phyloP scores from a whole-genome alignment of 92 coral and sea anemone species.

The Galaxea fascicularis region DNA sequence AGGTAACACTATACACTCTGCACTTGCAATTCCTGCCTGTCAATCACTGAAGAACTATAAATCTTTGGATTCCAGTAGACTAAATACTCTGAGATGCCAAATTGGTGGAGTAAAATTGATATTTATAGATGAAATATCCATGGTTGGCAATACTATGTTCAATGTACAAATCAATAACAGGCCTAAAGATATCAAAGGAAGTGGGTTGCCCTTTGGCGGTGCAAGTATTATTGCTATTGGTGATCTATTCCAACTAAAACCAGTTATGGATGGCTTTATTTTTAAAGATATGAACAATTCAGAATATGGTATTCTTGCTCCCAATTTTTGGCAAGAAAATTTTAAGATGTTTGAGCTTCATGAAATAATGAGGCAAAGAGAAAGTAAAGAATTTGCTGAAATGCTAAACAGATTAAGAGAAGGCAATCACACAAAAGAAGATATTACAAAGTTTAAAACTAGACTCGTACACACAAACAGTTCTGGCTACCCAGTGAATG shows the following conservation, averaged over 20 bases:
- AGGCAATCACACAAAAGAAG: constrained; percentile 58
- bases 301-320: constrained; percentile 76
- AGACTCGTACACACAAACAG: constrained; percentile 31
- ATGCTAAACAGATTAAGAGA: constrained; percentile 67
- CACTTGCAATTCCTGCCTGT: constrained; percentile 65
- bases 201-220: constrained; percentile 66
- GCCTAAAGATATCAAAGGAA: constrained; percentile 60
- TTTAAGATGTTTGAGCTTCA: constrained; percentile 59
- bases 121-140: constrained; percentile 71
- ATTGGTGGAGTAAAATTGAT: constrained; percentile 58
- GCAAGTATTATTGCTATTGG: constrained; percentile 68
- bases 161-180: constrained; percentile 70
- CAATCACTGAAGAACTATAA: constrained; percentile 61
- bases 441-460: constrained; percentile 52
- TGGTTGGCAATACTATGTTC: constrained; percentile 77
- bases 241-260: constrained; percentile 68
- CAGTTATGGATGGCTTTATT: constrained; percentile 75
- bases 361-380: constrained; percentile 66
- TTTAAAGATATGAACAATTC: constrained; percentile 67
- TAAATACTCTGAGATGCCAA: constrained; percentile 63
- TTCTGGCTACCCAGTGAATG: constrained; percentile 20
- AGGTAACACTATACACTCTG: constrained; percentile 60
- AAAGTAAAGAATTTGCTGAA: constrained; percentile 71
- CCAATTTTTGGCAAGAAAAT: constrained; percentile 25
- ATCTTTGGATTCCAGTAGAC: constrained; percentile 70